Base-by-base conservation (phyloP, 2,113 vertebrate genomes). In the Chaetops frenatus region DNA sequence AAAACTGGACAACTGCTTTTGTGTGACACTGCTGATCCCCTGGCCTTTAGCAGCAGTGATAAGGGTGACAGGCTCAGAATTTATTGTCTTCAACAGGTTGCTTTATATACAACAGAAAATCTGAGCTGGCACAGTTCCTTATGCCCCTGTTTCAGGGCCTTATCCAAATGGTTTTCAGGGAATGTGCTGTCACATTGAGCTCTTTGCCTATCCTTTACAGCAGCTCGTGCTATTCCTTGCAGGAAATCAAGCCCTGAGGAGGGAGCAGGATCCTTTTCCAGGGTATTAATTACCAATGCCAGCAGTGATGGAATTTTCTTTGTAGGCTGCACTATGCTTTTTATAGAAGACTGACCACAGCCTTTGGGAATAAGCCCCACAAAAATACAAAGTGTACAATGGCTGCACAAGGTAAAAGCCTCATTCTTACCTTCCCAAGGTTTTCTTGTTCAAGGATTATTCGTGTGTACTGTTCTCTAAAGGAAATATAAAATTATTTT, bases 401-500 rank as follows among this genome's bases (percentile, higher is more conserved):
- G 71, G 62, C 82, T 90, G 61, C 61, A 62, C 64, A 76, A 87
- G 57, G 73, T 84, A 87, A 61, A 87, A 91, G 8, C 45, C 14
- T 65, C 36, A 38, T 82, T 81, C 98, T 98, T 98, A 99, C 99
- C 99, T 99, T 99, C 93, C 99, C 99, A 79, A 99, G 98, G 93
- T 99, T 98, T 96, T 99, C 99, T 96, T 99, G 99, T 77, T 99
- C 99, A 42, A 98, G 97, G 94, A 99, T 99, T 93, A 98, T 99
- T 97, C 98, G 98, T 94, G 98, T 98, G 92, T 99, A 99, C 90
- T 99, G 98, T 85, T 99, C 99, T 96, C 99, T 99, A 83, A 66
- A 96, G 89, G 98, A 86, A 72, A 95, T 3, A 97, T 0, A 92
- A 22, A 93, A 95, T 24, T 2, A 86, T 51, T 92, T 53, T 77